Evolutionary conservation across 37 sponge, comb jelly and placozoan genomes (phyloP).

Genomic region (Oscarella lobularis): DNA sequence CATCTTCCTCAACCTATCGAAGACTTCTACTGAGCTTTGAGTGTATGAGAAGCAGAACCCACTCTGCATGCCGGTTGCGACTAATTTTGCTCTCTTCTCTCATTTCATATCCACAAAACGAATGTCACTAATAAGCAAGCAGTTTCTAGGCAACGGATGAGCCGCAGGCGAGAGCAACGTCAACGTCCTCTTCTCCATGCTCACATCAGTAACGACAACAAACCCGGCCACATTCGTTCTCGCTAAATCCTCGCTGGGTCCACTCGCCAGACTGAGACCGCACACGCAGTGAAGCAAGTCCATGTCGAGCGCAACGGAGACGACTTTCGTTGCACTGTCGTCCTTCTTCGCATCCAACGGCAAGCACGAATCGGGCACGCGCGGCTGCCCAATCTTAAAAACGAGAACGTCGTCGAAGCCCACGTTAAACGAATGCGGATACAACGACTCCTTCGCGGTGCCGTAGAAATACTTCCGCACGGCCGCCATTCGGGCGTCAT

Average conservation of each 20-base stretch:
- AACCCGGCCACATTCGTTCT: constrained; percentile 46
- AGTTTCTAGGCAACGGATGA: constrained; percentile 69
- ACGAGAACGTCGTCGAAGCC: constrained; percentile 67
- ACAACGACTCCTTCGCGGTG: constrained; percentile 26
- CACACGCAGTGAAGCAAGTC: constrained; percentile 36
- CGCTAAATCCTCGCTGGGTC: constrained; percentile 45
- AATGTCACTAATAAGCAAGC: constrained; percentile 53
- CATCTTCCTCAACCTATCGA: no score
- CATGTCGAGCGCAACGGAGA: constrained; percentile 36
- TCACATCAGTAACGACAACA: constrained; percentile 53
- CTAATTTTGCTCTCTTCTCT: no score
- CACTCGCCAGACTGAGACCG: constrained; percentile 64
- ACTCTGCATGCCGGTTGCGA: no score
- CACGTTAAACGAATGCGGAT: constrained; percentile 77
- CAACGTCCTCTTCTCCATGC: constrained; percentile 45
- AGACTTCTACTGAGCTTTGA: no score
- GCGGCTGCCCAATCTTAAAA: constrained; percentile 77
- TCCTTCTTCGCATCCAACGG: constrained; percentile 57
- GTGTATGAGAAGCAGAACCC: no score
- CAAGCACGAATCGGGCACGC: constrained; percentile 62
- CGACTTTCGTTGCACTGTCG: constrained; percentile 45
- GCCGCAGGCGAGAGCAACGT: constrained; percentile 81
- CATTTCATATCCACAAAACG: constrained; percentile 73
- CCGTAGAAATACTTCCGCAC: constrained; percentile 87
- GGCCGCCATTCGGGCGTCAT: constrained; percentile 21